Percentiles rank a stretch among this genome's conserved stretches.
These are phyloP conservation scores for Dendroctonus ponderosae DNA, from an alignment of 1,140 invertebrate genomes.

Conservation along the genomic window DNA sequence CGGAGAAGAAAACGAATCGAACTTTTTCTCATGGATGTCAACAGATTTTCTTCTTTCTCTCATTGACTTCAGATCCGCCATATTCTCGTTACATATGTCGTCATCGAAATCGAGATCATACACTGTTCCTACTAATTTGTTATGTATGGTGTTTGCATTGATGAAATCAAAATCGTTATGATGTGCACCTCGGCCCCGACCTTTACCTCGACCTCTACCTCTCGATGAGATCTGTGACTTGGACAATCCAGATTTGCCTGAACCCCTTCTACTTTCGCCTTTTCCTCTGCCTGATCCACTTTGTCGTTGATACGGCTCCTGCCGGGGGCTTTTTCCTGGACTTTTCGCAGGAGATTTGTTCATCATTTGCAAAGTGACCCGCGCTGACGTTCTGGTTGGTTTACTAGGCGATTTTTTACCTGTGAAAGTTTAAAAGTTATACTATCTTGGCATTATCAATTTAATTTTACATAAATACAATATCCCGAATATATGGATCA, in stretches of 20 bases:
- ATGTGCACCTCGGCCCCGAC: slow-evolving; percentile 50
- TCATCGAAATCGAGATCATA: slow-evolving; percentile 86
- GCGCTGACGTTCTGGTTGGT: slow-evolving; percentile 61
- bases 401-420: slow-evolving; percentile 67
- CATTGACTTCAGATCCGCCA: slow-evolving; percentile 77
- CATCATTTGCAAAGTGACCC: slow-evolving; percentile 59
- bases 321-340: slow-evolving; percentile 71
- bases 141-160: slow-evolving; percentile 62
- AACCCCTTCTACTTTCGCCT: slow-evolving; percentile 39
- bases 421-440: slow-evolving; percentile 4
- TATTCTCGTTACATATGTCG: slow-evolving; percentile 71
- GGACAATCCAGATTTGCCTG: slow-evolving; percentile 54
- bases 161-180: slow-evolving; percentile 49
- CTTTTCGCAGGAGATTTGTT: slow-evolving; percentile 69
- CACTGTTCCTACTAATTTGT: slow-evolving; percentile 80
- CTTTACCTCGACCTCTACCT: slow-evolving; percentile 70
- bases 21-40: slow-evolving; percentile 67
- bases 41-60: slow-evolving; percentile 75
- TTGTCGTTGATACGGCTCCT: slow-evolving; percentile 37
- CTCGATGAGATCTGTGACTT: slow-evolving; percentile 59
- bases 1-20: slow-evolving; percentile 57
- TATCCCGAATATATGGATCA: too few relatives aligned
- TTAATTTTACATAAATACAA: too few relatives aligned
- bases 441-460: too few relatives aligned
- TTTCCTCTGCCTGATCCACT: slow-evolving; percentile 36